These are phyloP conservation scores for Phragmatobia fuliginosa DNA, from an alignment of 2,888 invertebrate genomes.

Conservation along the genomic window DNA sequence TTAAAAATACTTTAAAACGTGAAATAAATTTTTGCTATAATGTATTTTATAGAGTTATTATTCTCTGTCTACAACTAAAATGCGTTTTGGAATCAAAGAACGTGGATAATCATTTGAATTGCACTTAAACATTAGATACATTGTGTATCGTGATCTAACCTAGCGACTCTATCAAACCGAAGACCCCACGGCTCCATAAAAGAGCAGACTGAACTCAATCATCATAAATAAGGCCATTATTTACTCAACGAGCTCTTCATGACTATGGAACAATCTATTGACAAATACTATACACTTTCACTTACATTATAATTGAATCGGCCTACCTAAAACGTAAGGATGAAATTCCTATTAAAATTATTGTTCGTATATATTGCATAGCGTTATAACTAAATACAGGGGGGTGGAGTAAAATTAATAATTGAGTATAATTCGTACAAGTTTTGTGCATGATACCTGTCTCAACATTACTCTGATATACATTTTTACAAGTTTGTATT, in stretches of 20 bases:
- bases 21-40: constrained; percentile 53
- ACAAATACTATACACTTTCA: constrained; percentile 82
- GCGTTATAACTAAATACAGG: constrained; percentile 54
- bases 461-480: constrained; percentile 72
- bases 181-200: constrained; percentile 46
- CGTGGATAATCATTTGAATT: constrained; percentile 57
- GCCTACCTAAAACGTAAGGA: constrained; percentile 81
- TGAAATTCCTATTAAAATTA: constrained; percentile 68
- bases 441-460: constrained; percentile 82
- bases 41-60: constrained; percentile 49
- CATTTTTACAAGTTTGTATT: constrained; percentile 75
- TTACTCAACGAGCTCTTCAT: constrained; percentile 62
- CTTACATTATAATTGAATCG: constrained; percentile 83
- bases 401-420: constrained; percentile 46
- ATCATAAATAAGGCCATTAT: constrained; percentile 79
- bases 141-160: constrained; percentile 67
- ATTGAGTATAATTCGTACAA: constrained; percentile 68
- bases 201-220: constrained; percentile 54
- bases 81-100: constrained; percentile 63
- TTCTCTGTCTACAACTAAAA: constrained; percentile 60
- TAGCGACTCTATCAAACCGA: constrained; percentile 74
- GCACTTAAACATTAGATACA: constrained; percentile 63
- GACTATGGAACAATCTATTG: constrained; percentile 76
- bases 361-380: constrained; percentile 81
- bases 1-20: constrained; percentile 55